Percentiles rank a stretch among this genome's conserved stretches.
These are phyloP conservation scores for Cylloceria caligata DNA, from an alignment of 2,888 invertebrate species.

Conservation along the genomic window DNA sequence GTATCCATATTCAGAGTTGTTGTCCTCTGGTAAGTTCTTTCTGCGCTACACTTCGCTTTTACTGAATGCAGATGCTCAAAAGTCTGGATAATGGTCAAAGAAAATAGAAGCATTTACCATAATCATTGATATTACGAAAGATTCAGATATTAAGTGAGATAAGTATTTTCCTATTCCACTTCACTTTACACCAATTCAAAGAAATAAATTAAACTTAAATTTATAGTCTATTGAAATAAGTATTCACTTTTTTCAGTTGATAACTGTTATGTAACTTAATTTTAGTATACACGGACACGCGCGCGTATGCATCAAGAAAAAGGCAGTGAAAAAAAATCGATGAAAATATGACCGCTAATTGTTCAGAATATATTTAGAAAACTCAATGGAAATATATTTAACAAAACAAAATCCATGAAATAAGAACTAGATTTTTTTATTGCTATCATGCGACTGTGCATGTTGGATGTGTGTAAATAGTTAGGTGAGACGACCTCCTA, in stretches of 20 bases:
- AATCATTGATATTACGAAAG: background rate
- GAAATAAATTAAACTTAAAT: too few relatives aligned
- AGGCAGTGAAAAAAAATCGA: too few relatives aligned
- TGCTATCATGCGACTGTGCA: too few relatives aligned
- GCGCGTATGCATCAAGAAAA: too few relatives aligned
- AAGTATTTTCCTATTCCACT: background rate
- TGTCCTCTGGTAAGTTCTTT: conserved; percentile 35
- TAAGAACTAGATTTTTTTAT: too few relatives aligned
- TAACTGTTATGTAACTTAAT: too few relatives aligned
- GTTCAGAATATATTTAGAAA: too few relatives aligned
- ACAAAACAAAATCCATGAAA: background rate
- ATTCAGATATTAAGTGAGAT: background rate
- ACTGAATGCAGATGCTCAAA: conserved; percentile 10
- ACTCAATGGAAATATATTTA: too few relatives aligned
- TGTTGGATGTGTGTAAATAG: too few relatives aligned
- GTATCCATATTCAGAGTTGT: conserved; percentile 33
- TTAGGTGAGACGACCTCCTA: too few relatives aligned
- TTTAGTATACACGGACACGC: too few relatives aligned
- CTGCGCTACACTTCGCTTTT: conserved; percentile 13
- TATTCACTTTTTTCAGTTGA: background rate
- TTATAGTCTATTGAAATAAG: background rate
- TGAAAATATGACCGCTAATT: too few relatives aligned
- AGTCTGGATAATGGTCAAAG: background rate
- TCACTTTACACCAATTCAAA: background rate
- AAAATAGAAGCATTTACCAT: background rate